A percentile compares a stretch with the other conserved stretches of the same genome.
Evolutionary conservation across 2,888 invertebrate genomes (phyloP).

Genomic region (Antheraea assamensis): DNA sequence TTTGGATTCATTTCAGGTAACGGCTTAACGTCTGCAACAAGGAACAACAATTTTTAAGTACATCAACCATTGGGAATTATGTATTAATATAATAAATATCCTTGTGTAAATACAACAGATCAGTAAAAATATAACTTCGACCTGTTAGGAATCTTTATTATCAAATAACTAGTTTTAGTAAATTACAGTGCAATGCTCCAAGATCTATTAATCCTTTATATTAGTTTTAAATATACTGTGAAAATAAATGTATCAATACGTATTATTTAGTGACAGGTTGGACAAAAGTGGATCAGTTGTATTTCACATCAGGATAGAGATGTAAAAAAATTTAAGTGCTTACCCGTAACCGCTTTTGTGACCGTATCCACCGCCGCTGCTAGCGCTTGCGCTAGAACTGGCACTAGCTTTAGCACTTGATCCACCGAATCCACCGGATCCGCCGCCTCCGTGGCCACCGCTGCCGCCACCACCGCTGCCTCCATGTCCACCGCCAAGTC

Average conservation of each 20-base stretch:
- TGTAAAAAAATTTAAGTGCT: slow-evolving; percentile 24
- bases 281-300: background rate
- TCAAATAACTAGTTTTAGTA: background rate
- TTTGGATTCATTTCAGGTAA: slow-evolving; percentile 35
- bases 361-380: slow-evolving; percentile 34
- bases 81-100: too few species aligned
- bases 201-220: background rate
- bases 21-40: slow-evolving; percentile 56
- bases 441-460: slow-evolving; percentile 32
- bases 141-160: background rate
- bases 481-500: slow-evolving; percentile 26
- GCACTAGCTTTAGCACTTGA: slow-evolving; percentile 28
- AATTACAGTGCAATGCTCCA: background rate
- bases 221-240: background rate
- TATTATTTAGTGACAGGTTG: background rate
- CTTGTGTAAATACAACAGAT: background rate
- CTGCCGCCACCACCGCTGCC: slow-evolving; percentile 37
- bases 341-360: slow-evolving; percentile 52
- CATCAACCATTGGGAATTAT: too few species aligned
- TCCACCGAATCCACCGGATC: slow-evolving; percentile 25
- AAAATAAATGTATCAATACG: background rate
- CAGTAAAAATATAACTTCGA: background rate
- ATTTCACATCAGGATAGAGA: background rate
- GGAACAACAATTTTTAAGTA: slow-evolving; percentile 15
- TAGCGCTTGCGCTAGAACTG: slow-evolving; percentile 31